Conservation (phyloP, 2,888 invertebrate genomes). For the Aporophyla nigra region DNA sequence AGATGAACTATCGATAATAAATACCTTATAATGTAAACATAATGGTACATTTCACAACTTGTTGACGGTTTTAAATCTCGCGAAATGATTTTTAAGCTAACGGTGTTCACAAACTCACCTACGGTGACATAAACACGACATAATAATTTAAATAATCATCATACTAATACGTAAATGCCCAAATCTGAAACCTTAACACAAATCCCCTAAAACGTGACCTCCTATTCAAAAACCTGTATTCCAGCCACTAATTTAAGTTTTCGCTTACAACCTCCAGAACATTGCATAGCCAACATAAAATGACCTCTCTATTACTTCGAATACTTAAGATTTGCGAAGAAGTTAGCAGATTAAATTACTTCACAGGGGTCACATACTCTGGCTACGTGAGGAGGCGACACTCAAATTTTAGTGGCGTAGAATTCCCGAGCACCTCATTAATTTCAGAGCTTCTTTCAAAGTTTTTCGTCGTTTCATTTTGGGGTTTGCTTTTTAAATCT, state of each 20-base stretch:
- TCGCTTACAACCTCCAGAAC: slow-evolving; percentile 59
- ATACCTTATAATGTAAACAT: too few species aligned
- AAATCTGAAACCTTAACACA: slow-evolving; percentile 13
- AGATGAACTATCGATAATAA: too few species aligned
- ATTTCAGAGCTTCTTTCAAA: slow-evolving; percentile 75
- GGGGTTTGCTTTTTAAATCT: slow-evolving; percentile 74
- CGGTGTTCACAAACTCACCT: too few species aligned
- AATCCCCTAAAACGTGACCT: slow-evolving; percentile 32
- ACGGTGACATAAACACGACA: too few species aligned
- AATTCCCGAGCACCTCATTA: slow-evolving; percentile 78
- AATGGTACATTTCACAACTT: too few species aligned
- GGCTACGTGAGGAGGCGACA: slow-evolving; percentile 59
- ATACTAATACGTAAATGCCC: too few species aligned
- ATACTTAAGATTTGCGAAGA: slow-evolving; percentile 43
- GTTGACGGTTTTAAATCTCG: too few species aligned
- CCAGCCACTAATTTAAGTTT: slow-evolving; percentile 72
- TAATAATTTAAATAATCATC: too few species aligned
- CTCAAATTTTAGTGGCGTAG: slow-evolving; percentile 71
- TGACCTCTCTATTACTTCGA: slow-evolving; percentile 51
- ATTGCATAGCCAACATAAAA: slow-evolving; percentile 40
- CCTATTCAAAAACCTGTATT: slow-evolving; percentile 53
- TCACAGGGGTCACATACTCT: slow-evolving; percentile 45
- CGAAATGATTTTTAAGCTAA: too few species aligned
- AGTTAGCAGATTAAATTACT: slow-evolving; percentile 49
- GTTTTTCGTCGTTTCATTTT: slow-evolving; percentile 67